phyloP scores from a whole-genome alignment of 2,888 invertebrate genomes.

The Subacronicta megacephala region DNA sequence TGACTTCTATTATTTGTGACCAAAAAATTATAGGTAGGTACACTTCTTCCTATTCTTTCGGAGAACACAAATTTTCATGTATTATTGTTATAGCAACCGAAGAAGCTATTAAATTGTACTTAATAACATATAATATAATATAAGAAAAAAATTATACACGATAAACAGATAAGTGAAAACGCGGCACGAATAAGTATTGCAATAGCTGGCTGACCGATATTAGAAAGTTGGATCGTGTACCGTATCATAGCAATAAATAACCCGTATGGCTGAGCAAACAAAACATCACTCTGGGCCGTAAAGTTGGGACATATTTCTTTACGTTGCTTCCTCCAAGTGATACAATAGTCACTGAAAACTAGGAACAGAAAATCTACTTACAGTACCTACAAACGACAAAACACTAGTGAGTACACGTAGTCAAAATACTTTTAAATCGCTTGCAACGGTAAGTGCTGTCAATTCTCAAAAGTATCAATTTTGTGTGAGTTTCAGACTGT shows the following conservation, averaged over 20 bases:
- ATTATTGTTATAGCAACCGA: no score
- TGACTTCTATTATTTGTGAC: no score
- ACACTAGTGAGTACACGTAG: not conserved
- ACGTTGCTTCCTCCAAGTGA: conserved; percentile 27
- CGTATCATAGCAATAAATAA: conserved; percentile 46
- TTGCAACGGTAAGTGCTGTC: not conserved
- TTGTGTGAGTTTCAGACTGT: conserved; percentile 5
- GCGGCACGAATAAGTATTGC: conserved; percentile 10
- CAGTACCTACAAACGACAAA: not conserved
- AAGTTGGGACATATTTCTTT: conserved; percentile 45
- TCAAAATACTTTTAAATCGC: not conserved
- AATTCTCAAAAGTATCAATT: not conserved
- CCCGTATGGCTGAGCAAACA: conserved; percentile 52
- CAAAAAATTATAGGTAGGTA: no score
- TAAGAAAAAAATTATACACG: conserved; percentile 1
- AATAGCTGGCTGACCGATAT: conserved; percentile 35
- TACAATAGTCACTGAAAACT: conserved; percentile 8
- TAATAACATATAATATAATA: no score
- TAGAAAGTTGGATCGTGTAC: conserved; percentile 32
- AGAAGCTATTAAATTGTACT: no score
- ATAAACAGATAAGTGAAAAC: conserved; percentile 5
- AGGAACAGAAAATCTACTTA: not conserved
- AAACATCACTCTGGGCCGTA: conserved; percentile 47
- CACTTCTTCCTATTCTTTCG: no score
- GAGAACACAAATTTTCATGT: no score